phyloP scores from a whole-genome alignment of 1,140 invertebrate genomes.

The Dinoponera quadriceps region DNA sequence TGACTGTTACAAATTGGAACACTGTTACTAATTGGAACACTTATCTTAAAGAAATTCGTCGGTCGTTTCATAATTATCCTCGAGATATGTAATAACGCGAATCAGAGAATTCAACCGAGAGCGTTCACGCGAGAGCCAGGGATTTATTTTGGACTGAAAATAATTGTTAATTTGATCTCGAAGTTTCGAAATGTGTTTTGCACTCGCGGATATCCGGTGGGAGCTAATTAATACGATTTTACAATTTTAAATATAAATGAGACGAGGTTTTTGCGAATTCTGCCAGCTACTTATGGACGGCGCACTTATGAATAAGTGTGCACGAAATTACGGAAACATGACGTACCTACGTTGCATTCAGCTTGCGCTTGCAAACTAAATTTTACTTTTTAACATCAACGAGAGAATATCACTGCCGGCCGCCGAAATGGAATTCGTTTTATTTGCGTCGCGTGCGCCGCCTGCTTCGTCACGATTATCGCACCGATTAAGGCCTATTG shows the following conservation, averaged over 20 bases:
- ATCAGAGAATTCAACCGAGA: too few relatives aligned
- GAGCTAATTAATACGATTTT: background rate
- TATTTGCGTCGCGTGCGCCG: constrained; percentile 1
- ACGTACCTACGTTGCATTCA: background rate
- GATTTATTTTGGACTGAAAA: too few relatives aligned
- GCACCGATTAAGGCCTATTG: background rate
- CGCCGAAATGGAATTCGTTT: background rate
- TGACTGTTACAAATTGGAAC: too few relatives aligned
- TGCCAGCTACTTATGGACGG: background rate
- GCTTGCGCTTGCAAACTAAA: constrained; percentile 29
- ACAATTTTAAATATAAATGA: constrained; percentile 4
- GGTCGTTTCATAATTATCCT: too few relatives aligned
- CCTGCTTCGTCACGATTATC: constrained; percentile 30
- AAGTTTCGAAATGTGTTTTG: too few relatives aligned
- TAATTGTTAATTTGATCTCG: too few relatives aligned
- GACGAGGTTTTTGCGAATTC: background rate
- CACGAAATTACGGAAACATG: background rate
- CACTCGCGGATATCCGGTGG: too few relatives aligned
- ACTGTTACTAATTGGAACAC: too few relatives aligned
- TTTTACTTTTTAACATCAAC: constrained; percentile 6
- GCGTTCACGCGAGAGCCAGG: too few relatives aligned
- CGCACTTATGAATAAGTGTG: background rate
- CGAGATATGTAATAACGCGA: too few relatives aligned
- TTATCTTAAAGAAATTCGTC: too few relatives aligned
- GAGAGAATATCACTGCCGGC: background rate